Evolutionary conservation across 2,797 vertebrate genomes (phyloP).

Genomic region (Gymnothorax reevesii): DNA sequence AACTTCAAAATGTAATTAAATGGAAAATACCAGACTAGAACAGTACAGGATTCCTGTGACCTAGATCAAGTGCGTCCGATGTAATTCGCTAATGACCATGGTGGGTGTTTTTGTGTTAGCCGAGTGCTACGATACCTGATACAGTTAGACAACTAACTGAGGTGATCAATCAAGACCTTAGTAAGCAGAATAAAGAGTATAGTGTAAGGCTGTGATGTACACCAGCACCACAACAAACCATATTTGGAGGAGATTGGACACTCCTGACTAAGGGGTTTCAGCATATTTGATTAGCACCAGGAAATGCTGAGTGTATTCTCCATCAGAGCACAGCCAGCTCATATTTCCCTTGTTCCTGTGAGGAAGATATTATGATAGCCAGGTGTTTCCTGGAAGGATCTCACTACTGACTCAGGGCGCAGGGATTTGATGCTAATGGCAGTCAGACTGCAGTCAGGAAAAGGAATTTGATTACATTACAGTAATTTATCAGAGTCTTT

Average conservation of each 20-base stretch:
- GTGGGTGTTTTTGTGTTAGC: too few species aligned
- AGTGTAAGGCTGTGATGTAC: too few species aligned
- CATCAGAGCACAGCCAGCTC: not conserved
- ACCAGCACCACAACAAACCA: too few species aligned
- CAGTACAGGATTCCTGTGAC: not conserved
- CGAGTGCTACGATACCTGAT: too few species aligned
- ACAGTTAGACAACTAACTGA: too few species aligned
- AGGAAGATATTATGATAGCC: slow-evolving; percentile 31
- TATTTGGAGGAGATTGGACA: too few species aligned
- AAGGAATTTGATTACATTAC: too few species aligned
- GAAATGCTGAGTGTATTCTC: slow-evolving; percentile 12
- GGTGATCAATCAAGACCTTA: too few species aligned
- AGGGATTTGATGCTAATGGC: not conserved
- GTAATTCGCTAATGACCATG: too few species aligned
- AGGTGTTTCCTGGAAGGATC: slow-evolving; percentile 17
- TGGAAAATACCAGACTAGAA: not conserved
- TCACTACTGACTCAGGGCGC: slow-evolving; percentile 24
- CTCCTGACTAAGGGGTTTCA: not conserved
- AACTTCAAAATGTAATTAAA: not conserved
- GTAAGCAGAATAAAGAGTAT: too few species aligned
- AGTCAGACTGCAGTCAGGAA: not conserved
- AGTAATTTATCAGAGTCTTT: too few species aligned
- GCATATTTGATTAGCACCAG: not conserved
- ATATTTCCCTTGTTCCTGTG: slow-evolving; percentile 16
- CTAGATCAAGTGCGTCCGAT: too few species aligned